These are phyloP conservation scores for Hippolais icterina DNA, from an alignment of 2,113 vertebrate species.

Conservation along the genomic window DNA sequence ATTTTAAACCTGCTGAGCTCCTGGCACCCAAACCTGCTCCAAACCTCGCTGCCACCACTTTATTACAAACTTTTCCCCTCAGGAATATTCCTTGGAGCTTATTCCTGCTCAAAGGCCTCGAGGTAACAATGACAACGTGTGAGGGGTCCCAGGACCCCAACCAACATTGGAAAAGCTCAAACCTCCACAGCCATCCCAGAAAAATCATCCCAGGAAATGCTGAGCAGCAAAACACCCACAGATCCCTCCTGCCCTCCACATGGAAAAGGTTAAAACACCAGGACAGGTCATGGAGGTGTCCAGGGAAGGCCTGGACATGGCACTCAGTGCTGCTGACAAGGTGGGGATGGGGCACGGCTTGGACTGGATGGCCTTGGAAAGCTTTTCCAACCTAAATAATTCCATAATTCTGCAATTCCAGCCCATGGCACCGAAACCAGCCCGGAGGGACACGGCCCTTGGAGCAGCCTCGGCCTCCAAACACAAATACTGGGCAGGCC, in stretches of 20 bases:
- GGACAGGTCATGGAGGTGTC: neutral
- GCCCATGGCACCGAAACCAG: neutral
- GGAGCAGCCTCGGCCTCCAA: neutral
- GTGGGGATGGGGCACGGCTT: neutral
- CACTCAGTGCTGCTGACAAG: neutral
- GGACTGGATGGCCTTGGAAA: neutral
- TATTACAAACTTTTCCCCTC: rapidly evolving
- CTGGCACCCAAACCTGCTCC: neutral
- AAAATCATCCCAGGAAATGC: neutral
- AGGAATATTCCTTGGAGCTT: neutral
- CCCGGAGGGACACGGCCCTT: neutral
- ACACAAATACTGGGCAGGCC: neutral
- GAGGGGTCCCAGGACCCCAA: neutral
- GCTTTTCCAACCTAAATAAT: neutral
- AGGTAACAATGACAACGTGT: neutral
- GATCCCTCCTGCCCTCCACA: neutral
- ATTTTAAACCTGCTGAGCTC: neutral
- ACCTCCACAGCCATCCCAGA: rapidly evolving
- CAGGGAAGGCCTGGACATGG: neutral
- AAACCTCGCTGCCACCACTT: neutral
- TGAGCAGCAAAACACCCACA: neutral
- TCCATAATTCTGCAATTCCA: neutral
- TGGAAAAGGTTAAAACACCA: neutral
- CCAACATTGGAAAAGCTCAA: neutral
- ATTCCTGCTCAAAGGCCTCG: neutral